A percentile compares a stretch with the other conserved stretches of the same genome.
Conservation (phyloP, 1,140 invertebrate species). For the Ceratosolen solmsi region DNA sequence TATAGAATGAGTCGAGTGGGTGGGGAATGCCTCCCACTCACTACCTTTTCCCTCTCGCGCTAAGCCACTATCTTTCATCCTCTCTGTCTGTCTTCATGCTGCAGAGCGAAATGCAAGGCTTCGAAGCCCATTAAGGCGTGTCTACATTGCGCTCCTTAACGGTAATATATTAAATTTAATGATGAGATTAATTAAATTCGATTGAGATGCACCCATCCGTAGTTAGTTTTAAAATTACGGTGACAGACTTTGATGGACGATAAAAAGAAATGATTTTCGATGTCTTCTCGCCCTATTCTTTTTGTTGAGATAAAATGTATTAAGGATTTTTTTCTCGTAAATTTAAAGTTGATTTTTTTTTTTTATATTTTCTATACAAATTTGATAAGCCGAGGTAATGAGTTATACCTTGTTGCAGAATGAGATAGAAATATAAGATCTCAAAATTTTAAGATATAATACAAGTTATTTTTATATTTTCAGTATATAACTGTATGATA, state of each 20-base stretch:
- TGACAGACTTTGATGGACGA: neutral
- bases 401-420: too few species aligned
- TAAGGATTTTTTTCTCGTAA: too few species aligned
- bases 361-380: too few species aligned
- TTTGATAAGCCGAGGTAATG: too few species aligned
- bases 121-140: slow-evolving; percentile 10
- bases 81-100: neutral
- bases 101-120: neutral
- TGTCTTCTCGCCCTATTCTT: neutral
- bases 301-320: too few species aligned
- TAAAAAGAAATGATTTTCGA: neutral
- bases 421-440: too few species aligned
- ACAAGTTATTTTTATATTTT: too few species aligned
- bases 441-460: too few species aligned
- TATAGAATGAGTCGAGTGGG: neutral
- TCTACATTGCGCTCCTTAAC: slow-evolving; percentile 22
- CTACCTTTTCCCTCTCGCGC: too few species aligned
- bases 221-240: slow-evolving; percentile 1
- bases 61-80: too few species aligned
- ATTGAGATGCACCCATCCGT: neutral
- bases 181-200: slow-evolving; percentile 29
- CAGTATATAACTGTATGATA: too few species aligned
- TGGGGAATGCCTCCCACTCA: neutral
- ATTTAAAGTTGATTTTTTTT: too few species aligned
- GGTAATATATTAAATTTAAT: slow-evolving; percentile 18